phyloP scores from a whole-genome alignment of 2,888 invertebrate species.

The Eilema sororculum region DNA sequence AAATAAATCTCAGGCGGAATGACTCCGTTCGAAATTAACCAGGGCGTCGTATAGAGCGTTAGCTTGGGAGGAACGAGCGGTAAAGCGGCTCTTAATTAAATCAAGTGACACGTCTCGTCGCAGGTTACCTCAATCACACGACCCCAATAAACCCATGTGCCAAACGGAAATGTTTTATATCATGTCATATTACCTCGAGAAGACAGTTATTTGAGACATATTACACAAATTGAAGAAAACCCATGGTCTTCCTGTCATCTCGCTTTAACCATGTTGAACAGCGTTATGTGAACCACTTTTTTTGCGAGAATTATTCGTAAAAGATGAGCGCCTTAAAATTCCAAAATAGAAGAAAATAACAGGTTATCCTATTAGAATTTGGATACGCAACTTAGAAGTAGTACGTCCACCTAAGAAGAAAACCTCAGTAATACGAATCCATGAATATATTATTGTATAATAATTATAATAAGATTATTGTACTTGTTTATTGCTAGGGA shows the following conservation, averaged over 20 bases:
- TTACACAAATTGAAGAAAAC: not conserved
- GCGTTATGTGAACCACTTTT: not conserved
- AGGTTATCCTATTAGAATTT: no score
- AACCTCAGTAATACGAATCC: no score
- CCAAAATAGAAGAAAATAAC: no score
- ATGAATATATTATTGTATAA: no score
- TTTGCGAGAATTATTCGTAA: no score
- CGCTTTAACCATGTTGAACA: not conserved
- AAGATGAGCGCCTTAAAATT: no score
- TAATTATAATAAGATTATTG: no score
- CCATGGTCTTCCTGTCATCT: not conserved
- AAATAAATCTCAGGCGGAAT: slow-evolving; percentile 82
- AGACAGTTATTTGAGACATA: slow-evolving; percentile 18
- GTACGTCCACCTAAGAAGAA: no score
- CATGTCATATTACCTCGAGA: slow-evolving; percentile 56
- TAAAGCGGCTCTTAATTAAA: slow-evolving; percentile 87
- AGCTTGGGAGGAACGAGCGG: slow-evolving; percentile 79
- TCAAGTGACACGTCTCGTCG: slow-evolving; percentile 85
- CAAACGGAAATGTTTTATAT: slow-evolving; percentile 71
- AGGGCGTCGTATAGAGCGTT: slow-evolving; percentile 73
- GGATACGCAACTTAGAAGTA: no score
- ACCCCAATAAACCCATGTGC: slow-evolving; percentile 82
- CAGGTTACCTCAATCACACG: slow-evolving; percentile 85
- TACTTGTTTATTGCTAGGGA: no score
- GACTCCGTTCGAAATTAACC: slow-evolving; percentile 82